Percentiles rank a stretch among this genome's conserved stretches.
These are phyloP conservation scores for Rotaria macrura DNA, from an alignment of 2,888 invertebrate species.

Conservation along the genomic window DNA sequence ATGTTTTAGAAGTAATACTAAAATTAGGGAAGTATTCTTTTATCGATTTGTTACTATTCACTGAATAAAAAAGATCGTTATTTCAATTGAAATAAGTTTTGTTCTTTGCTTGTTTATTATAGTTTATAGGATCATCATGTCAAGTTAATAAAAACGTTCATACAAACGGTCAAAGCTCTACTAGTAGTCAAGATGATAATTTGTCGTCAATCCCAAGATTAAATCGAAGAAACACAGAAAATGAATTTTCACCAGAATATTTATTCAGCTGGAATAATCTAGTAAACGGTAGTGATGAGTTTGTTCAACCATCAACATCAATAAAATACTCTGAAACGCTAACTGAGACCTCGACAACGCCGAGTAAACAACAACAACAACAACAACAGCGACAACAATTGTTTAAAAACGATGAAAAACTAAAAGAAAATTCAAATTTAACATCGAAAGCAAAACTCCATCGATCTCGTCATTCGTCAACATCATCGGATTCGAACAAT, in stretches of 20 bases:
- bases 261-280: background rate
- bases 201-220: background rate
- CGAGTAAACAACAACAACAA: background rate
- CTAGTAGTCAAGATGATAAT: background rate
- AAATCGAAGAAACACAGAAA: background rate
- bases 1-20: no score
- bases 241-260: background rate
- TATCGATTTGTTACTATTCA: no score
- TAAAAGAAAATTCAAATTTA: background rate
- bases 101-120: background rate
- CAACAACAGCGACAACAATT: background rate
- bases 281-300: background rate
- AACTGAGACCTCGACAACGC: background rate
- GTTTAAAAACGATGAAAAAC: background rate
- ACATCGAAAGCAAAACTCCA: background rate
- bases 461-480: background rate
- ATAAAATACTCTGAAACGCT: background rate
- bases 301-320: background rate
- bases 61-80: no score
- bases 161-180: background rate
- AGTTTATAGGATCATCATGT: background rate
- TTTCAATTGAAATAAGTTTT: background rate
- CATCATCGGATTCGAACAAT: background rate
- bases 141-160: background rate
- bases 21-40: no score